phyloP scores from a whole-genome alignment of 2,797 vertebrate genomes.

The Limosa lapponica region DNA sequence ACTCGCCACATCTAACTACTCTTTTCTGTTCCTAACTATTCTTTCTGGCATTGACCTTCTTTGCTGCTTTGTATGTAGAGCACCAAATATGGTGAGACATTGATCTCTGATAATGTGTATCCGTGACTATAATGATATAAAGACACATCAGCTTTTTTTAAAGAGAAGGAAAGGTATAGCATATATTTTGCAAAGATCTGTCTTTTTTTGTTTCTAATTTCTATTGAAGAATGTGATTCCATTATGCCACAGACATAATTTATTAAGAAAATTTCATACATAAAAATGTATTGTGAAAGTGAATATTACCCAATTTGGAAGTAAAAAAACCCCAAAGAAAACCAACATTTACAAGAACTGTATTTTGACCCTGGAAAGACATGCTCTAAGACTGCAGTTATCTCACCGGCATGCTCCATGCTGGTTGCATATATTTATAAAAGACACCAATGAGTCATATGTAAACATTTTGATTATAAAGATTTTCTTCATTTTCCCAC shows the following conservation, averaged over 20 bases:
- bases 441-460: conserved; percentile 27
- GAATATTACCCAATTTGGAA: background rate
- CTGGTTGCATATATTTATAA: conserved; percentile 54
- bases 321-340: background rate
- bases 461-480: conserved; percentile 66
- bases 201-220: background rate
- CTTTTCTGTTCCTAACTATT: background rate
- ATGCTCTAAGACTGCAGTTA: background rate
- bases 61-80: background rate
- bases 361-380: background rate
- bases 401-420: background rate
- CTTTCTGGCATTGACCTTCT: background rate
- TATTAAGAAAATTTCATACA: background rate
- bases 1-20: background rate
- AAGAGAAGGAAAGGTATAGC: background rate
- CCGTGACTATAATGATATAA: background rate
- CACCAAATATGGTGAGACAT: background rate
- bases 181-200: background rate
- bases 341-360: background rate
- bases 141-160: background rate
- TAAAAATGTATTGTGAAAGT: background rate
- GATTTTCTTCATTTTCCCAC: conserved; percentile 62
- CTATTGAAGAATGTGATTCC: background rate
- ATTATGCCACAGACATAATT: background rate
- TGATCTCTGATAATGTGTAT: background rate